Conservation (phyloP, 2,888 invertebrate species). For the Paralinhomoeus sp. region DNA sequence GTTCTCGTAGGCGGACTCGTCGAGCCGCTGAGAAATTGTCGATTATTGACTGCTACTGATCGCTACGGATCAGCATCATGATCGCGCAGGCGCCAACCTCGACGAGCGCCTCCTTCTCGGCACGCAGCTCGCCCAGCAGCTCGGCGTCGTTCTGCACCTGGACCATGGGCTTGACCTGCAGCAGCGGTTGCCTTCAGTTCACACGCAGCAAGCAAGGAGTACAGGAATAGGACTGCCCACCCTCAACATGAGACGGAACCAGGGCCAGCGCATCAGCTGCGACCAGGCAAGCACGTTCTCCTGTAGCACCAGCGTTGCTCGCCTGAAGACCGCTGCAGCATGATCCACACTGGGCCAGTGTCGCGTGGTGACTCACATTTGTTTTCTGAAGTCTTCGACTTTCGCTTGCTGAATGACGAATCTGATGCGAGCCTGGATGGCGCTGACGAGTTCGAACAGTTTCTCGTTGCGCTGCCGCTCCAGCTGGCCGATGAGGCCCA, state of each 20-base stretch:
- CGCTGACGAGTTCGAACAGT: constrained; percentile 8
- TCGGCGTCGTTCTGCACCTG: not conserved
- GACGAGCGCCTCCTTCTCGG: not conserved
- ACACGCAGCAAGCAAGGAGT: too few species aligned
- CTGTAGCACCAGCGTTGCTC: constrained; percentile 13
- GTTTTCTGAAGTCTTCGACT: too few species aligned
- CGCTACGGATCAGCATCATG: too few species aligned
- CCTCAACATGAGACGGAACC: constrained; percentile 7
- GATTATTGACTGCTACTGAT: too few species aligned
- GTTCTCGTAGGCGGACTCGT: constrained; percentile 9
- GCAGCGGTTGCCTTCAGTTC: not conserved
- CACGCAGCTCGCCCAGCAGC: not conserved
- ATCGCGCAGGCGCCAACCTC: not conserved
- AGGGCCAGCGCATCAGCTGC: constrained; percentile 13
- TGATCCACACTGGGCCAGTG: too few species aligned
- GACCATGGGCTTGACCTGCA: not conserved
- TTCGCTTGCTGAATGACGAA: constrained; percentile 2
- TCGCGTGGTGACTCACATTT: too few species aligned
- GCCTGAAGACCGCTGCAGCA: constrained; percentile 9
- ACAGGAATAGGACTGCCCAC: not conserved
- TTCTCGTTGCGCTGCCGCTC: constrained; percentile 8
- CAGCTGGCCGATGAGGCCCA: constrained; percentile 16
- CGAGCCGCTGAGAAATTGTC: constrained; percentile 5
- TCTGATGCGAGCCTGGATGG: constrained; percentile 16
- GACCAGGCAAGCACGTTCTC: constrained; percentile 13